Evolutionary conservation across 2,888 invertebrate genomes (phyloP), one percentile per base, ranked within the genome.

Genomic region (Sinhomidia bicolor): DNA sequence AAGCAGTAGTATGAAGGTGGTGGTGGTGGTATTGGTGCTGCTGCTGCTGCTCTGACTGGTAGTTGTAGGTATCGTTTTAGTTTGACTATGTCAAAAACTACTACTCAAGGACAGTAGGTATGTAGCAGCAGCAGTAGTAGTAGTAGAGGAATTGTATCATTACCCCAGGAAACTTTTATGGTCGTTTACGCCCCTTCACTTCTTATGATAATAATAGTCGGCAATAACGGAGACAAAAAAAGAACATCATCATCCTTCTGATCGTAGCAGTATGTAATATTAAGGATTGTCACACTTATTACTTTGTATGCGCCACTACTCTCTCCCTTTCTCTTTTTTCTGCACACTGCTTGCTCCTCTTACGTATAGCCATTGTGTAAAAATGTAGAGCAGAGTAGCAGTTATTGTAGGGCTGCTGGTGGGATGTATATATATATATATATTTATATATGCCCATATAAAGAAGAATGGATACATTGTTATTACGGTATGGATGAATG

Each of bases 111-210:
- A 54, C 80, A 57, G 57, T 36, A 71, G 86, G 54, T 41, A 68
- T 36, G 57, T 20, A 78, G 62, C 9, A 82, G 29, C 20, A 68
- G 41, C 14, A 23, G 60, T 23, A 60, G 17, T 54, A 54, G 54
- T 17, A 71, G 71, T 20, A 81, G 47, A 74, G 78, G 20, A 83
- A 82, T 82, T 76, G 88, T 88, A 83, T 57, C 76, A 83, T 88
- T 88, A 83, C 82, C 81, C 81, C 62, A 68, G 82, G 82, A 88
- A 88, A 88, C 82, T 88, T 88, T 88, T 88, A 88, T 88, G 78
- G 82, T 51, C 88, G 88, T 88, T 82, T 82, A 88, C 78, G 82
- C 82, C 87, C 62, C 88, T 83, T 88, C 81, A 87, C 87, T 81
- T 74, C 81, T 87, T 87, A 86, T 79, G 71, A 87, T 81, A 87